Base-by-base conservation (phyloP, 2,888 invertebrate species). In the Sympetrum striolatum region DNA sequence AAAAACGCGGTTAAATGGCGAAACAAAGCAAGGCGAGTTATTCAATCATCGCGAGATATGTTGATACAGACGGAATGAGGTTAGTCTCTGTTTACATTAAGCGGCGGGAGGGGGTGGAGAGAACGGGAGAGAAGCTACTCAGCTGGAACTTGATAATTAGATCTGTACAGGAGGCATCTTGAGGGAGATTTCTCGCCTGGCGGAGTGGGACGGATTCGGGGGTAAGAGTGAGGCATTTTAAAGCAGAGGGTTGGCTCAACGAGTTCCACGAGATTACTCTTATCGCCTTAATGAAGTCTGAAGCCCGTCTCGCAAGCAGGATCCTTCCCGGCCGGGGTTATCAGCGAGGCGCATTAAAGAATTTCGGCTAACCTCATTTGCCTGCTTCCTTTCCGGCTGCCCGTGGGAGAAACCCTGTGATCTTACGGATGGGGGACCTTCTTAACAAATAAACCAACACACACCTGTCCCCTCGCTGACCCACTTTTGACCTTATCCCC, bases 221-320 rank as follows among this genome's bases (percentile, higher is more conserved):
- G 58, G 82, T 48, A 58, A 58, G 48, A 15, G 82, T 10, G 82
- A 58, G 44, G 81, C 48, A 31, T 48, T 82, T 82, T 53, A 53
- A 82, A 82, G 58, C 31, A 86, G 64, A 64, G 53, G 60, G 60
- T 31, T 35, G 86, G 22, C 37, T 37, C 60, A 22, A 82, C 37
- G 35, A 86, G 53, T 58, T 86, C 86, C 37, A 53, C 48, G 53
- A 82, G 82, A 82, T 82, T 82, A 86, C 86, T 86, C 86, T 86
- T 82, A 82, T 82, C 82, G 82, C 53, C 82, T 82, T 82, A 86
- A 86, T 86, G 86, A 86, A 86, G 86, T 86, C 86, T 86, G 86
- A 60, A 86, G 60, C 58, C 86, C n/a, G 86, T 60, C 39, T 86
- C 86, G 22, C 18, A 64, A 86, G 86, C 35, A 64, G 37, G 60